Conservation (phyloP, 1,140 invertebrate species). For the Pristionchus pacificus region DNA sequence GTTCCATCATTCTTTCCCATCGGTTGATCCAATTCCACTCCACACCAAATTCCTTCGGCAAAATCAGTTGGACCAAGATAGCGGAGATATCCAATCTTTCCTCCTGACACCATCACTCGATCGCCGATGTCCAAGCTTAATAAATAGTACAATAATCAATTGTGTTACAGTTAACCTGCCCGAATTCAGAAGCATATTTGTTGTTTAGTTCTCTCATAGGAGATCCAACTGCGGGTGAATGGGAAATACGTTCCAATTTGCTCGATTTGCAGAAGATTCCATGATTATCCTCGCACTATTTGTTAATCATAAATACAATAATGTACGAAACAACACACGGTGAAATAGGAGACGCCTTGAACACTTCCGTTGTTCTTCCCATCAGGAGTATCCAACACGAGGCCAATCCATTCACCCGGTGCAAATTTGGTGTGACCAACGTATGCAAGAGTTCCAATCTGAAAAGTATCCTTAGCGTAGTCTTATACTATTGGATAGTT, state of each 20-base stretch:
- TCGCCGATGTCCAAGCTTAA: constrained; percentile 46
- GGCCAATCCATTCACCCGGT: constrained; percentile 90
- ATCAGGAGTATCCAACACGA: constrained; percentile 85
- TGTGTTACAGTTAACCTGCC: constrained; percentile 19
- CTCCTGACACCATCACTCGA: constrained; percentile 35
- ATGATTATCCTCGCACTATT: constrained; percentile 36
- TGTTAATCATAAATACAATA: constrained; percentile 24
- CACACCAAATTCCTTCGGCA: constrained; percentile 59
- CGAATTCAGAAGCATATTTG: constrained; percentile 39
- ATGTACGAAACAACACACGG: constrained; percentile 7
- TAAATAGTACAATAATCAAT: constrained; percentile 18
- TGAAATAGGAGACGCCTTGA: constrained; percentile 79
- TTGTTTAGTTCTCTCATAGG: constrained; percentile 7
- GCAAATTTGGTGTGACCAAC: constrained; percentile 93
- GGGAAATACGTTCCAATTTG: constrained; percentile 35
- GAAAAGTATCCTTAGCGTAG: too few relatives aligned
- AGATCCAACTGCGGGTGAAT: constrained; percentile 14
- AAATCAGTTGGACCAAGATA: constrained; percentile 61
- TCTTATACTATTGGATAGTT: too few relatives aligned
- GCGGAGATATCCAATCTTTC: constrained; percentile 45
- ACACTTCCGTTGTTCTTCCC: constrained; percentile 98
- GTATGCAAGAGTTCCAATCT: constrained; percentile 84
- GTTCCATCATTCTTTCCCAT: constrained; percentile 62
- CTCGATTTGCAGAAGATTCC: constrained; percentile 43
- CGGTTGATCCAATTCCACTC: constrained; percentile 61